Percentiles rank a stretch among this genome's conserved stretches.
Conservation (phyloP, 2,888 invertebrate genomes). For the Ischnus inquisitorius region DNA sequence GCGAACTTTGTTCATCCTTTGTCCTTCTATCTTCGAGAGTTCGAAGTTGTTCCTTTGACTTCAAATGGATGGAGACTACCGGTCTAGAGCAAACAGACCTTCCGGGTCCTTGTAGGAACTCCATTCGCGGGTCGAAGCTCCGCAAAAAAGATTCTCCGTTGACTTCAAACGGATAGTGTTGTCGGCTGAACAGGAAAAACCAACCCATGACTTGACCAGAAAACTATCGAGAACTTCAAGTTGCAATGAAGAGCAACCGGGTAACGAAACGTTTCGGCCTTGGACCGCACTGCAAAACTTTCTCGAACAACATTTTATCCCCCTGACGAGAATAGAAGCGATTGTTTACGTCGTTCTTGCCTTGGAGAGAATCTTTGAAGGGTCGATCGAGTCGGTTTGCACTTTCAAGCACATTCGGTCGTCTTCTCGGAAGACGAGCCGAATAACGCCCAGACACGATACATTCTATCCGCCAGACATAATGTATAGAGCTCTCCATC, state of each 20-base stretch:
- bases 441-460: conserved; percentile 27
- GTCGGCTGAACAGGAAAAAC: background rate
- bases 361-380: conserved; percentile 27
- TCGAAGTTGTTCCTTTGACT: too few relatives aligned
- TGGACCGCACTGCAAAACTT: background rate
- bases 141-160: background rate
- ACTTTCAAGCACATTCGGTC: conserved; percentile 38
- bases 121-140: background rate
- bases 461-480: conserved; percentile 11
- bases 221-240: conserved; percentile 35
- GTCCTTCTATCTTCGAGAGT: too few relatives aligned
- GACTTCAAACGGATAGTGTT: background rate
- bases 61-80: too few relatives aligned
- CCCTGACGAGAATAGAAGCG: background rate
- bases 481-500: conserved; percentile 23
- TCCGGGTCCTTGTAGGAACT: background rate
- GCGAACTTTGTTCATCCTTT: too few relatives aligned
- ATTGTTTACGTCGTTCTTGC: conserved; percentile 40
- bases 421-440: conserved; percentile 11
- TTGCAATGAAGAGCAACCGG: background rate
- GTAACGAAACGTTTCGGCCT: background rate
- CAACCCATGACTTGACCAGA: background rate
- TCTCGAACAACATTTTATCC: conserved; percentile 21
- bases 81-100: background rate
- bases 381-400: conserved; percentile 14